Evolutionary conservation across 2,797 vertebrate species (phyloP).

Genomic region (Craterocephalus amniculus): DNA sequence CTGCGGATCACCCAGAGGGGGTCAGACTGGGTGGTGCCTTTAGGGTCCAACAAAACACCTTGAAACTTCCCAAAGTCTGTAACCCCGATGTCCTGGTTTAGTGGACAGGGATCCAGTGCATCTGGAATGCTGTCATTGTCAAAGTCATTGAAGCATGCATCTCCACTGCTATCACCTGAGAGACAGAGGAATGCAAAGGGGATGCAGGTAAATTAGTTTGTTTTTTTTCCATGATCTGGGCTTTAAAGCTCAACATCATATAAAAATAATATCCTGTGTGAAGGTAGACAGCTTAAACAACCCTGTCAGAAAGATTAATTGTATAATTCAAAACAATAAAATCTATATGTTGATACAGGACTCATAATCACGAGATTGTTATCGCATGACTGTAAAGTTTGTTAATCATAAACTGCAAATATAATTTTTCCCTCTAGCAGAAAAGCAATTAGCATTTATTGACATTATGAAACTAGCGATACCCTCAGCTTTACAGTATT

Average conservation of each 20-base stretch:
- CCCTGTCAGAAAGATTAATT: constrained; percentile 30
- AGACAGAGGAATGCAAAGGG: constrained; percentile 12
- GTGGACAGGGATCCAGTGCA: constrained; percentile 92
- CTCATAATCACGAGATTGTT: constrained; percentile 13
- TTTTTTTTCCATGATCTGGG: not conserved
- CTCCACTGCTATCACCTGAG: constrained; percentile 90
- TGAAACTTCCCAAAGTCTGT: constrained; percentile 97
- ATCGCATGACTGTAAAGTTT: constrained; percentile 43
- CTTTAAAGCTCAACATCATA: not conserved
- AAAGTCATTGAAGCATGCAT: constrained; percentile 95
- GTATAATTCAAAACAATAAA: constrained; percentile 27
- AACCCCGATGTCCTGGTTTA: constrained; percentile 90
- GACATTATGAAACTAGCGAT: not conserved
- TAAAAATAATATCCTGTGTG: constrained; percentile 7
- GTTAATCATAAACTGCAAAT: constrained; percentile 21
- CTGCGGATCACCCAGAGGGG: constrained; percentile 96
- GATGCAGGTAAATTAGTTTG: constrained; percentile 3
- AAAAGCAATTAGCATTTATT: constrained; percentile 11
- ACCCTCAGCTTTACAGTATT: not conserved
- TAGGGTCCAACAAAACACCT: constrained; percentile 94
- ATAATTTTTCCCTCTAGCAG: constrained; percentile 26
- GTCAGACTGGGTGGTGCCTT: constrained; percentile 96
- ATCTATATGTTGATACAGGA: constrained; percentile 30
- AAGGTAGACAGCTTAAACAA: constrained; percentile 32
- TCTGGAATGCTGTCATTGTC: constrained; percentile 95